A percentile compares a stretch with the other conserved stretches of the same genome.
Conservation (phyloP, 2,888 invertebrate species). For the Eilema griseolum region DNA sequence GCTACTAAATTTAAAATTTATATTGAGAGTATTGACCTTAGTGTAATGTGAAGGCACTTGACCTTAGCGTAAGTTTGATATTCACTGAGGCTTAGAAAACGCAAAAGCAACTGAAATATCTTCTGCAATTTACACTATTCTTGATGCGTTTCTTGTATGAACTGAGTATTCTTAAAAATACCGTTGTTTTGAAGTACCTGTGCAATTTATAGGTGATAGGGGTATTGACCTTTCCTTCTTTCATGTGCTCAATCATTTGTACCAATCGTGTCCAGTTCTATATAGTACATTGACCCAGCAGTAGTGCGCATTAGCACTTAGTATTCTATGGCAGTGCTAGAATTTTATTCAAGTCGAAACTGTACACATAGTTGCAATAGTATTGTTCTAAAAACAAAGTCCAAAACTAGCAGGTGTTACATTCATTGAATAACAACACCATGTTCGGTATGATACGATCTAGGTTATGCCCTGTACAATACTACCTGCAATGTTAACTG, state of each 20-base stretch:
- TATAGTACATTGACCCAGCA: conserved; percentile 3
- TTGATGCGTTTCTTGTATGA: background rate
- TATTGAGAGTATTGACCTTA: background rate
- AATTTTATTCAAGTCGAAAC: background rate
- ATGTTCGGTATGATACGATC: background rate
- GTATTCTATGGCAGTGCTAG: background rate
- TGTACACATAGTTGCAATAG: background rate
- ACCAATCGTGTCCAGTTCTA: background rate
- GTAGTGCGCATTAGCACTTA: background rate
- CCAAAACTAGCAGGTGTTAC: background rate
- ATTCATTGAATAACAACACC: background rate
- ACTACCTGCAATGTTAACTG: no score
- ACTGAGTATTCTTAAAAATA: background rate
- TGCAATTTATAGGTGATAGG: background rate
- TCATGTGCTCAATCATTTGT: background rate
- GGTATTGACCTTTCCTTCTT: background rate
- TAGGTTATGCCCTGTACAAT: no score
- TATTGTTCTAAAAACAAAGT: background rate
- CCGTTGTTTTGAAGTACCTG: background rate
- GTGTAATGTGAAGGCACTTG: background rate
- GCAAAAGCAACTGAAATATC: background rate
- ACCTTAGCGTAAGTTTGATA: background rate
- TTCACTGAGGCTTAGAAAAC: background rate
- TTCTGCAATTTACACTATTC: background rate
- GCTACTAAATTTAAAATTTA: background rate